Evolutionary conservation across 2,113 vertebrate genomes (phyloP), one percentile per base, ranked within the genome.

Genomic region (Forbesichthys papilliferus): DNA sequence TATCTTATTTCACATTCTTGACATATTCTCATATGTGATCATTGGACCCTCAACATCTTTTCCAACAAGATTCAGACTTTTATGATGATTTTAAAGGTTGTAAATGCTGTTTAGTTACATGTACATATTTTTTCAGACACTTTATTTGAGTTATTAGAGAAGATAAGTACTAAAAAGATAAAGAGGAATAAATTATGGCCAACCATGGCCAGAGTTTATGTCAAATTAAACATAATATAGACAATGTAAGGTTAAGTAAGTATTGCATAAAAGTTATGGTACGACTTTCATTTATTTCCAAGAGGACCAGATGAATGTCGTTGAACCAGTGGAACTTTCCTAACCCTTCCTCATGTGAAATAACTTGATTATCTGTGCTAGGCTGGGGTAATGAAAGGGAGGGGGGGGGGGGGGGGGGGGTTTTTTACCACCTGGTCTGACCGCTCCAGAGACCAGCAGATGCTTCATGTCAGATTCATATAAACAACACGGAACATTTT

Each of bases 401-500:
- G 16, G 16, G 16, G 27, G 74, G 14, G 13, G 16, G 27, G 74
- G 14, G 13, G 27, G 27, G 27, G 27, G 27, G 77, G 61, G 42
- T 72, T 10, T 75, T 74, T 79, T 76, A 60, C 74, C 48, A 68
- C 70, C 63, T 61, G 63, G 77, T 73, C 71, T 46, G 64, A 84
- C 68, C 20, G 56, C 75, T 82, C 78, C 80, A 54, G 69, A 75
- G 83, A 67, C 73, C 71, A 75, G 75, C 90, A 92, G 90, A 92
- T 91, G 88, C 82, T 81, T 87, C 67, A 59, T 77, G 85, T 91
- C 88, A 86, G 77, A 83, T 85, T 91, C 18, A 80, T 86, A 88
- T 89, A 91, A 93, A 92, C 89, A 90, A 83, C 72, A 77, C 61
- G 33, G 70, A 88, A 85, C 80, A 72, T 76, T 86, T 90, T 84